Base-by-base conservation (phyloP, 2,113 vertebrate species). In the Atractosteus spatula region DNA sequence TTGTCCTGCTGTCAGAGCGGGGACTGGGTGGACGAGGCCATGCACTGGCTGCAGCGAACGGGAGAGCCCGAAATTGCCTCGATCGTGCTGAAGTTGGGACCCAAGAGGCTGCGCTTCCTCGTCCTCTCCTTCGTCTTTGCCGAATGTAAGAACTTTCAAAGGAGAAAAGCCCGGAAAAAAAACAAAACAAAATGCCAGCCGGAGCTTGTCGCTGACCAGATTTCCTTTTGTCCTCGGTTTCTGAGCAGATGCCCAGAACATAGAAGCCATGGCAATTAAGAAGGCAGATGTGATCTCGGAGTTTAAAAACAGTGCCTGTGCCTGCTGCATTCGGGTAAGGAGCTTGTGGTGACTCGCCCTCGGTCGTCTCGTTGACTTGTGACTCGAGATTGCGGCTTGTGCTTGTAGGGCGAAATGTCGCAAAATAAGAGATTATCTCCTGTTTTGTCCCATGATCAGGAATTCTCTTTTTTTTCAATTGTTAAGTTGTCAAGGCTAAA, bases 131-230 rank as follows among this genome's bases (percentile, higher is more conserved):
- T 91, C 6, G 76, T 97, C 74, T 98, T 96, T 79, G 78, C 61
- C 8, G 84, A 92, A 66, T 96, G 96, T 98, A 89, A 94, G 95
- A 90, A 16, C n/a, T 62, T 14, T 16, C 4, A 5, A 51, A 7
- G 2, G 5, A 51, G 5, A 51, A 10, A 51, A 51, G 47, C 8
- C 4, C 1, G 8, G 8, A 2, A 51, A 51, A 7, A 29, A 29
- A 29, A 0, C 0, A 29, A 29, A 29, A 29, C 17, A 29, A 29
- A 29, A 29, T 29, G 17, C 17, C 17, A 29, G 17, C n/a, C n/a
- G n/a, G n/a, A n/a, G n/a, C 17, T 1, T 29, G 17, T 29, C 17
- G 1, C 8, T 51, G 8, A 51, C 47, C 47, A 51, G 8, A 29
- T 29, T 29, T 0, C 17, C 42, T 14, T 8, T 16, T 16, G 29